Conservation (phyloP, 2,797 vertebrate genomes). For the Hybognathus amarus region DNA sequence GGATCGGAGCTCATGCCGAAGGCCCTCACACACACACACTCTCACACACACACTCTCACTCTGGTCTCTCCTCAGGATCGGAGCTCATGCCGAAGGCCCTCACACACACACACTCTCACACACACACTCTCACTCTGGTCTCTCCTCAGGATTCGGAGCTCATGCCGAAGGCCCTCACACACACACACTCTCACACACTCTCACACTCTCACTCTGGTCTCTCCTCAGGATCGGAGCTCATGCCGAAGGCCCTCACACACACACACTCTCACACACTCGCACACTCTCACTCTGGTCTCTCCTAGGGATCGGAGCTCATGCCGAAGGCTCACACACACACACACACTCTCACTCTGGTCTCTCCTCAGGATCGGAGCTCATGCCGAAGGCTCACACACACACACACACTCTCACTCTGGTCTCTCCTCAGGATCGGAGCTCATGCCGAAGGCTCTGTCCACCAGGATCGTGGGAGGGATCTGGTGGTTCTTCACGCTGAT, state of each 20-base stretch:
- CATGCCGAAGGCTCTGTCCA: conserved; percentile 98
- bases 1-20: too few species aligned
- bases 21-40: too few species aligned
- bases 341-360: too few species aligned
- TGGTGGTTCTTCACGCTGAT: conserved; percentile 99
- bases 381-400: background rate
- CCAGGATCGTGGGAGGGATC: conserved; percentile 98
- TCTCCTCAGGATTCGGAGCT: conserved; percentile 93
- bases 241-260: conserved; percentile 91
- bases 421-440: conserved; percentile 92
- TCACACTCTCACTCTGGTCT: background rate
- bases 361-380: too few species aligned
- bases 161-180: conserved; percentile 95
- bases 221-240: conserved; percentile 94
- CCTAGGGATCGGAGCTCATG: too few species aligned
- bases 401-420: background rate
- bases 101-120: too few species aligned
- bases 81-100: conserved; percentile 99
- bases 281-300: too few species aligned
- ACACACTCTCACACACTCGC: too few species aligned
- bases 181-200: too few species aligned
- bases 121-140: background rate
- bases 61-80: conserved; percentile 83
- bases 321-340: too few species aligned
- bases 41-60: background rate